Percentiles rank a stretch among this genome's conserved stretches.
phyloP scores from a whole-genome alignment of 1,140 invertebrate genomes.

The Pygmarrhopalites habei region DNA sequence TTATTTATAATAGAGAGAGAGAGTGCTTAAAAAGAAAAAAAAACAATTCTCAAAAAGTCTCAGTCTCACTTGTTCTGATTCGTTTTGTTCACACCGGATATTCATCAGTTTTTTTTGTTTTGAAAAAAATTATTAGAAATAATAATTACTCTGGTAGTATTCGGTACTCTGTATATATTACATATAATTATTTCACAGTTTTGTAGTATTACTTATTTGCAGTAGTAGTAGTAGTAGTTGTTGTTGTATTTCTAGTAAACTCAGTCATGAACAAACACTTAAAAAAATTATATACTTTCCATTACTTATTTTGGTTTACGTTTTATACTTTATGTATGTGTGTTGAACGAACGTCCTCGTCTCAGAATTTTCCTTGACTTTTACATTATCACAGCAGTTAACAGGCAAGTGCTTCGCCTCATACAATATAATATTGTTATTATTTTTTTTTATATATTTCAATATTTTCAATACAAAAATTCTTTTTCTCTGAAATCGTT shows the following conservation, averaged over 20 bases:
- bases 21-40: not conserved
- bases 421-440: too few relatives aligned
- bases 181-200: not conserved
- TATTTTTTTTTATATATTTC: too few relatives aligned
- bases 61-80: constrained; percentile 15
- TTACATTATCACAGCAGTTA: constrained; percentile 12
- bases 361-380: constrained; percentile 8
- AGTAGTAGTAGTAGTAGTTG: not conserved
- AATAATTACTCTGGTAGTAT: constrained; percentile 1
- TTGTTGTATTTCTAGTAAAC: not conserved
- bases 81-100: constrained; percentile 1
- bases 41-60: constrained; percentile 3
- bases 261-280: constrained; percentile 10
- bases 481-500: too few relatives aligned
- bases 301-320: constrained; percentile 5
- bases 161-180: not conserved
- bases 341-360: not conserved
- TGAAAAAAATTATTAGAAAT: not conserved
- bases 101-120: not conserved
- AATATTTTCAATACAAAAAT: too few relatives aligned
- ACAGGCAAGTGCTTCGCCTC: too few relatives aligned
- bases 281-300: constrained; percentile 5
- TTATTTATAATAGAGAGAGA: not conserved
- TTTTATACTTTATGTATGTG: constrained; percentile 7
- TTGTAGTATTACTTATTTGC: constrained; percentile 11